phyloP scores from a whole-genome alignment of 2,113 vertebrate genomes.

The Apodemus speciosus region DNA sequence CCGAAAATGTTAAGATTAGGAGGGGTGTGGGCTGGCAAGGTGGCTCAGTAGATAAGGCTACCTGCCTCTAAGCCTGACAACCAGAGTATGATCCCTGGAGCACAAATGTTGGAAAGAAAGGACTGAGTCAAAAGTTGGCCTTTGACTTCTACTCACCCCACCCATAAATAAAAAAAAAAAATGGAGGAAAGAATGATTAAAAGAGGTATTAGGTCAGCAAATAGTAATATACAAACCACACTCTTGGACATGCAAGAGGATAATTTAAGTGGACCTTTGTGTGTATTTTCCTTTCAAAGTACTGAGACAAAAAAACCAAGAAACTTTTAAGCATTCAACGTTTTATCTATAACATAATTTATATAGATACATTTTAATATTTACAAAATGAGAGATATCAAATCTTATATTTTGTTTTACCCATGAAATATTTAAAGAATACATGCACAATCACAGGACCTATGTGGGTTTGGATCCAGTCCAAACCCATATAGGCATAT shows the following conservation, averaged over 20 bases:
- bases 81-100: not conserved
- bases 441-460: not conserved
- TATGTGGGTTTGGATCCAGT: too few species aligned
- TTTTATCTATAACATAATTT: not conserved
- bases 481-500: too few species aligned
- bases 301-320: not conserved
- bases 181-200: not conserved
- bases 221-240: not conserved
- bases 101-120: not conserved
- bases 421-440: not conserved
- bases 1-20: not conserved
- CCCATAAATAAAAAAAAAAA: not conserved
- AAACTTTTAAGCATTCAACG: not conserved
- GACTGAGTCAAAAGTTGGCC: too few species aligned
- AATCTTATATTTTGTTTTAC: not conserved
- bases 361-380: not conserved
- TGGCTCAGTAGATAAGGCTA: not conserved
- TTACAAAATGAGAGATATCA: not conserved
- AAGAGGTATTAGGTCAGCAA: not conserved
- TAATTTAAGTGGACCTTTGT: not conserved
- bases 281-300: not conserved
- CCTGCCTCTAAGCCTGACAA: not conserved
- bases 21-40: not conserved
- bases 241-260: not conserved
- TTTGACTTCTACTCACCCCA: not conserved